These are phyloP conservation scores for Parasteatoda lunata DNA, from an alignment of 2,888 invertebrate species.

Conservation along the genomic window DNA sequence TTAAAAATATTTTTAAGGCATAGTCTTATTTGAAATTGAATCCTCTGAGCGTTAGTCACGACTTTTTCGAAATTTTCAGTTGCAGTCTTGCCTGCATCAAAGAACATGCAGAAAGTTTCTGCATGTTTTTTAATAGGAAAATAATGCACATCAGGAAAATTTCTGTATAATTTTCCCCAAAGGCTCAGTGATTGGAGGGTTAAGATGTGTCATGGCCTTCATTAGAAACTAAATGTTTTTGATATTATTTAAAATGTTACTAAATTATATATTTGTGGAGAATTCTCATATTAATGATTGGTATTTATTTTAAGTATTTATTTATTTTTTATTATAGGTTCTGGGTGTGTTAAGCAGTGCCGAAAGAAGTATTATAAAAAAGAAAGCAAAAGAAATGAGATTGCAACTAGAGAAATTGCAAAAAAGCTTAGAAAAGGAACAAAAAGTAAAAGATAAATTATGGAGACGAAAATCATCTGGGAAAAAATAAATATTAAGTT, in stretches of 20 bases:
- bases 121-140: too few species aligned
- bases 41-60: too few species aligned
- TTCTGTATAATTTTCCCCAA: too few species aligned
- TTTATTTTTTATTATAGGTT: conserved; percentile 72
- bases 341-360: conserved; percentile 76
- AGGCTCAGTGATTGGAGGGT: too few species aligned
- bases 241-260: not conserved
- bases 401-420: conserved; percentile 76
- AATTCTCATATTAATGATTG: not conserved
- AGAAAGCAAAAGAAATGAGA: conserved; percentile 77
- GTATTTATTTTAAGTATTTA: not conserved
- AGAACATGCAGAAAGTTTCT: too few species aligned
- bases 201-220: too few species aligned
- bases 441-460: conserved; percentile 78
- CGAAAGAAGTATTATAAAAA: conserved; percentile 77
- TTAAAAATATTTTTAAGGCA: too few species aligned
- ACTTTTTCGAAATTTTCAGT: too few species aligned
- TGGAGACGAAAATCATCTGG: conserved; percentile 57
- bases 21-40: too few species aligned
- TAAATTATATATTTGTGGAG: not conserved
- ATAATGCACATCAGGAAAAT: too few species aligned
- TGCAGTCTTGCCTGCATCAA: too few species aligned
- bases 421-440: conserved; percentile 87
- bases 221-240: not conserved
- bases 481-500: conserved; percentile 51